These are phyloP conservation scores for Myrmecobius fasciatus DNA, from an alignment of 2,113 vertebrate genomes.

Conservation along the genomic window DNA sequence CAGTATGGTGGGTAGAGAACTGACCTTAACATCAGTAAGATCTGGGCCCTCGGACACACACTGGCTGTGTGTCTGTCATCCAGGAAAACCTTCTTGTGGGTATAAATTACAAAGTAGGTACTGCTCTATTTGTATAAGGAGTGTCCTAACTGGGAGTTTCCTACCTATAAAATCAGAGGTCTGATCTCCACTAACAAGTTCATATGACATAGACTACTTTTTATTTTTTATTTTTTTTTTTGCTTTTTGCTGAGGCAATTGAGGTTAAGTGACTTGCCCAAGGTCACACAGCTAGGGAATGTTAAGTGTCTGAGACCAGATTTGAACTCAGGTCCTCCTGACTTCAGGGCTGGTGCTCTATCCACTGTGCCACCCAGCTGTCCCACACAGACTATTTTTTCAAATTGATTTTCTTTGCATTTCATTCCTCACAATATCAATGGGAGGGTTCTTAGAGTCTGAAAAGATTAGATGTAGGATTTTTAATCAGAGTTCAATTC, in stretches of 20 bases:
- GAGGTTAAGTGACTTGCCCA: too few species aligned
- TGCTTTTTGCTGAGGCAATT: too few species aligned
- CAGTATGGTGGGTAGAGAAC: background rate
- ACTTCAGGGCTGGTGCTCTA: too few species aligned
- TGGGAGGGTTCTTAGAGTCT: background rate
- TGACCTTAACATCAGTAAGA: too few species aligned
- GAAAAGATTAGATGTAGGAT: background rate
- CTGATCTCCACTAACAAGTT: background rate
- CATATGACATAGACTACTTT: background rate
- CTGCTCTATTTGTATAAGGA: too few species aligned
- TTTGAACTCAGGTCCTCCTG: too few species aligned
- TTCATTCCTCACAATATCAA: background rate
- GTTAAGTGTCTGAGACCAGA: too few species aligned
- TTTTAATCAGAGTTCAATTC: background rate
- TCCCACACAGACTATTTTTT: background rate
- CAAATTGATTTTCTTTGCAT: background rate
- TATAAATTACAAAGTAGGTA: background rate
- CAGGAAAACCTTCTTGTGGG: background rate
- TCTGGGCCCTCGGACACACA: background rate
- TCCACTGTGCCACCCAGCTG: too few species aligned
- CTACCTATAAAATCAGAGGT: background rate
- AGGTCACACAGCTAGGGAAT: too few species aligned
- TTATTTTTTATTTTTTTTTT: too few species aligned
- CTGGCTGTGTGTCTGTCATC: too few species aligned
- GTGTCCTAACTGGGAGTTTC: background rate